Evolutionary conservation across 2,113 vertebrate species (phyloP).

Genomic region (Leptobrachium leishanense): DNA sequence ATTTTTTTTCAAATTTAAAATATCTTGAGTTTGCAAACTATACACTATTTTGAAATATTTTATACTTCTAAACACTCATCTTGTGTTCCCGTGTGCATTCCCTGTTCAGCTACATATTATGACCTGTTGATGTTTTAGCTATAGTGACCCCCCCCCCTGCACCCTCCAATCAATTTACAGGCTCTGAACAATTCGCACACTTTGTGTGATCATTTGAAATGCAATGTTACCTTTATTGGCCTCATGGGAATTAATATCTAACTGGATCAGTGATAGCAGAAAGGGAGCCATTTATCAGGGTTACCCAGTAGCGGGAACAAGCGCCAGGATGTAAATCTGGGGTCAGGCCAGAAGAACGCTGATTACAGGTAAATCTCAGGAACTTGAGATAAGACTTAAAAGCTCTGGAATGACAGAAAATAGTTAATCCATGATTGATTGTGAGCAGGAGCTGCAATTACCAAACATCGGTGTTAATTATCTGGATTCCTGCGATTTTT

Average conservation of each 20-base stretch:
- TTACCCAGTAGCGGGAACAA: constrained; percentile 29
- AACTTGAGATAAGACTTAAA: constrained; percentile 42
- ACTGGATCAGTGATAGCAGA: constrained; percentile 35
- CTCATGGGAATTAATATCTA: constrained; percentile 17
- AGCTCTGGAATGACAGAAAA: constrained; percentile 42
- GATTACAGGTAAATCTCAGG: constrained; percentile 33
- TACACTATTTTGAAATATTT: too few species aligned
- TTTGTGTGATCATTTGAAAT: neutral
- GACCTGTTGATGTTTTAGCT: too few species aligned
- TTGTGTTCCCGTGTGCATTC: too few species aligned
- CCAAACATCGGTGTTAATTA: constrained; percentile 29
- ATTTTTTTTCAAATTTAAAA: too few species aligned
- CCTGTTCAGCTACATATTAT: too few species aligned
- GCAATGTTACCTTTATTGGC: constrained; percentile 16
- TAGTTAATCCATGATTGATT: constrained; percentile 46
- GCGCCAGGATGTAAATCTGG: constrained; percentile 17
- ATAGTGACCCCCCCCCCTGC: too few species aligned
- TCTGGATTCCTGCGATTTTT: constrained; percentile 40
- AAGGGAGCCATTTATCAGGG: constrained; percentile 17
- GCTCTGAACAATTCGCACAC: neutral
- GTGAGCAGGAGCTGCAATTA: constrained; percentile 42
- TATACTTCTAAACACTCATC: too few species aligned
- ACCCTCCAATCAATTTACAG: neutral
- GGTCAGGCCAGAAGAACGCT: constrained; percentile 26
- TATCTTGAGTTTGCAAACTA: too few species aligned